Evolutionary conservation across 2,113 vertebrate genomes (phyloP).

Genomic region (Oncorhynchus keta): DNA sequence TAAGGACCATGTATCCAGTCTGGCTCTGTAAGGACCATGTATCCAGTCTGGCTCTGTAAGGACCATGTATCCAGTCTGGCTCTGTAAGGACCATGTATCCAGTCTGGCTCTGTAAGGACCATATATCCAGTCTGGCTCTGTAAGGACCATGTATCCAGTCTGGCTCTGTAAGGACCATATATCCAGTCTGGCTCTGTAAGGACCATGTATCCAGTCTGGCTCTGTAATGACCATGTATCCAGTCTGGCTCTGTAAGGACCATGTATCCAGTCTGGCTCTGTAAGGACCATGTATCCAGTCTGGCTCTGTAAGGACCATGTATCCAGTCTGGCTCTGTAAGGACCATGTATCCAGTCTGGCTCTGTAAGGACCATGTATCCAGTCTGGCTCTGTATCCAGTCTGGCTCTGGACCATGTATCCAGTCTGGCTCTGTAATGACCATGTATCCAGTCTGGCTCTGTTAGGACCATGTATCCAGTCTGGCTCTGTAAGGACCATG

Average conservation of each 20-base stretch:
- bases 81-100: background rate
- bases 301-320: background rate
- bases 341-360: background rate
- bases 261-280: background rate
- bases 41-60: background rate
- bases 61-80: background rate
- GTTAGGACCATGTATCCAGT: background rate
- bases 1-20: no score
- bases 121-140: no score
- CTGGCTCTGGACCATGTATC: background rate
- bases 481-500: background rate
- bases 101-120: background rate
- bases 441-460: background rate
- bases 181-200: background rate
- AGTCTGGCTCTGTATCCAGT: background rate
- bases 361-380: background rate
- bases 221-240: background rate
- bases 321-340: background rate
- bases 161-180: background rate
- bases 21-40: background rate
- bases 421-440: background rate
- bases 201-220: background rate
- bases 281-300: background rate
- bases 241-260: no score
- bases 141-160: no score